Percentiles rank a stretch among this genome's conserved stretches.
Evolutionary conservation across 2,888 invertebrate species (phyloP).

Genomic region (Metacarcinus magister): DNA sequence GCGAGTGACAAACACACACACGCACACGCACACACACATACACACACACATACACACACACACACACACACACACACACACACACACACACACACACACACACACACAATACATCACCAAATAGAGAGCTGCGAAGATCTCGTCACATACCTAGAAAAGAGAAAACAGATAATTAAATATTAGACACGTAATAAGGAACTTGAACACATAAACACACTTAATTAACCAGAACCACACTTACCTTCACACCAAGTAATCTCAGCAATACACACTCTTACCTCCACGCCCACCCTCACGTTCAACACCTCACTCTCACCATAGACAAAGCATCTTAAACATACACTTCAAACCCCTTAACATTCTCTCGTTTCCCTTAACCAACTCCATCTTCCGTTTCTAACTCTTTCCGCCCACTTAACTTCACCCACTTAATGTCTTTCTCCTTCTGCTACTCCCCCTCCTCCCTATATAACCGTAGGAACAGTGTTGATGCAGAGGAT

Average conservation of each 20-base stretch:
- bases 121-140: background rate
- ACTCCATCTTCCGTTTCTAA: background rate
- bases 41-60: background rate
- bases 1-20: background rate
- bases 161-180: background rate
- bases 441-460: background rate
- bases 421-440: background rate
- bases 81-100: constrained; percentile 23
- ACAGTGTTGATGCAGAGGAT: background rate
- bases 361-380: background rate
- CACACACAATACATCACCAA: constrained; percentile 31
- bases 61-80: background rate
- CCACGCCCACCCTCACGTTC: background rate
- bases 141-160: background rate
- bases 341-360: background rate
- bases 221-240: background rate
- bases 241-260: background rate
- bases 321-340: background rate
- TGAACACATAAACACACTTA: background rate
- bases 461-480: background rate
- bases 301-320: background rate
- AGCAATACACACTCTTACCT: no score
- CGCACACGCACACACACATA: background rate
- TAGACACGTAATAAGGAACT: background rate
- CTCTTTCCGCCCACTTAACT: background rate